Conservation (phyloP, 2,888 invertebrate genomes). For the Ramazzottius varieornatus region DNA sequence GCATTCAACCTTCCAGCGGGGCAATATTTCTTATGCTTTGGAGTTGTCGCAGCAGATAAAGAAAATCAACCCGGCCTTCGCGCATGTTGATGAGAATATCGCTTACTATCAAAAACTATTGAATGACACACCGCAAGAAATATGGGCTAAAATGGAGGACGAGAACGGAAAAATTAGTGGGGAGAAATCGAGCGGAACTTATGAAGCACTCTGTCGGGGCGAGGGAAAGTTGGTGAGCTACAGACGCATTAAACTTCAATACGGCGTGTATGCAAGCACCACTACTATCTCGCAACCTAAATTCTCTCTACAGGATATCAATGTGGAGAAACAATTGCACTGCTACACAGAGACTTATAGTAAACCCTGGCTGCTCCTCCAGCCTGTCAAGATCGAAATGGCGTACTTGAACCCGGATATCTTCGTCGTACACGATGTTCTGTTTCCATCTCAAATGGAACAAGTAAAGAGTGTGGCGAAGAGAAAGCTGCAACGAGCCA, state of each 20-base stretch:
- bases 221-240: neutral
- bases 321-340: neutral
- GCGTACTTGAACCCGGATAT: neutral
- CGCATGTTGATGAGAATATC: neutral
- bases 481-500: neutral
- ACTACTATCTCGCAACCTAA: too few species aligned
- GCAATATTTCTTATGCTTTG: neutral
- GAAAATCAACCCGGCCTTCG: neutral
- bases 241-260: too few species aligned
- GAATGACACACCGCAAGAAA: neutral
- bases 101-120: neutral
- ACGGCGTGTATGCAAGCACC: too few species aligned
- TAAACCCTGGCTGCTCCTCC: neutral
- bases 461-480: neutral
- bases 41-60: neutral
- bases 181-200: neutral
- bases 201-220: neutral
- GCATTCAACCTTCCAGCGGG: neutral
- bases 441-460: neutral
- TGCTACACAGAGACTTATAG: neutral
- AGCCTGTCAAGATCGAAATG: neutral
- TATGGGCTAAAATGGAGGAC: neutral
- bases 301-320: too few species aligned
- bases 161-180: neutral
- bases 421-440: neutral